Percentiles rank a stretch among this genome's conserved stretches.
phyloP scores from a whole-genome alignment of 2,797 vertebrate species.

The Pempheris klunzingeri region DNA sequence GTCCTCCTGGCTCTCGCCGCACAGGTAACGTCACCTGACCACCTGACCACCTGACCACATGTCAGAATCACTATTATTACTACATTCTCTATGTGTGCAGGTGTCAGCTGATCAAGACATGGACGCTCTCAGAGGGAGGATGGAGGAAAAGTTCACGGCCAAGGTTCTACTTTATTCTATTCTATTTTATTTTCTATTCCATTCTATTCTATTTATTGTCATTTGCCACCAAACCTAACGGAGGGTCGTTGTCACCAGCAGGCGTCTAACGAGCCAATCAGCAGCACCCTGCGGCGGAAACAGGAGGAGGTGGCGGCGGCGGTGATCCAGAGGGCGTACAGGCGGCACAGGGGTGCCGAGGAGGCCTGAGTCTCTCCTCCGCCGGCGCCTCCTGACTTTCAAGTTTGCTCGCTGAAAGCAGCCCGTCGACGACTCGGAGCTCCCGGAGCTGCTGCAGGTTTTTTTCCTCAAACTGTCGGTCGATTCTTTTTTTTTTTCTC shows the following conservation, averaged over 20 bases:
- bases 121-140: slow-evolving; percentile 89
- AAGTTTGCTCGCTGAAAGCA: too few relatives aligned
- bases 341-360: too few relatives aligned
- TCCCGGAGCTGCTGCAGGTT: too few relatives aligned
- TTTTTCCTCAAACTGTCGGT: too few relatives aligned
- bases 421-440: too few relatives aligned
- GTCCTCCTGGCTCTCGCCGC: slow-evolving; percentile 91
- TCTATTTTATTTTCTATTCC: not conserved
- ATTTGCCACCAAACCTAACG: too few relatives aligned
- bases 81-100: slow-evolving; percentile 36
- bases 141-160: slow-evolving; percentile 93
- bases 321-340: slow-evolving; percentile 91
- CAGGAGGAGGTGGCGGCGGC: slow-evolving; percentile 89
- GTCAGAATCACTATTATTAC: not conserved
- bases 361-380: too few relatives aligned
- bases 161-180: slow-evolving; percentile 75
- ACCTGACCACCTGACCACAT: not conserved
- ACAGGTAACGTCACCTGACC: slow-evolving; percentile 75
- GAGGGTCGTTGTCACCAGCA: slow-evolving; percentile 8
- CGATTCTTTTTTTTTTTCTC: too few relatives aligned
- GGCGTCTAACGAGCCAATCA: slow-evolving; percentile 89
- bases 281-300: slow-evolving; percentile 90
- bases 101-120: slow-evolving; percentile 88
- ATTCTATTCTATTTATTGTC: too few relatives aligned
- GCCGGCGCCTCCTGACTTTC: too few relatives aligned